Evolutionary conservation across 2,797 vertebrate genomes (phyloP), one percentile per base, ranked within the genome.

Genomic region (Macropodus opercularis): DNA sequence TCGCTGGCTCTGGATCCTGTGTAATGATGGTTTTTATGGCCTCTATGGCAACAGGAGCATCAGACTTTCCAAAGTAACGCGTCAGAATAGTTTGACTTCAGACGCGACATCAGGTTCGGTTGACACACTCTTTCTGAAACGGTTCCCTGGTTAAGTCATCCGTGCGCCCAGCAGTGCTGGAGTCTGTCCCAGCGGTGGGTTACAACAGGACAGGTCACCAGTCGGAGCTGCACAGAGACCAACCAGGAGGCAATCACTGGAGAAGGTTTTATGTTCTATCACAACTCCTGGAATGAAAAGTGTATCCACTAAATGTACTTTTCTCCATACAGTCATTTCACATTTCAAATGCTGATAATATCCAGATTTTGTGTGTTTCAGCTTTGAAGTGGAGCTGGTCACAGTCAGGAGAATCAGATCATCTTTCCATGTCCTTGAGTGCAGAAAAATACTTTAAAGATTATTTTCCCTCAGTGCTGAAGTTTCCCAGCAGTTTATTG

Each of bases 21-120:
- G 64, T 50, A 53, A 61, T 48, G 54, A 42, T 10, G 34, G 27
- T 36, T n/a, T 75, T 65, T 32, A 53, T n/a, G 31, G 46, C 24
- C 21, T 59, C 54, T 8, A 22, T 61, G 57, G 55, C 62, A 67
- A 62, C 52, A 23, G 22, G 43, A 54, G 63, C 14, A 18, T 75
- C n/a, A 44, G 17, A 51, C 79, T 79, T 80, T 79, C 64, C 63
- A 43, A 70, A 75, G 26, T 66, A 57, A 55, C 66, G 27, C 11
- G 19, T 71, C 54, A 61, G 14, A 53, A 56, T 13, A 41, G 14
- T 51, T 51, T 19, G n/a, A 32, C 24, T 63, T 51, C 40, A 44
- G 21, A 41, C 18, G 17, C 63, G 48, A 73, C 17, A 62, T 63
- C 51, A 65, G 50, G 23, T 63, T 12, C 23, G 47, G 51, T 75